Evolutionary conservation across 2,113 vertebrate species (phyloP), one percentile per base, ranked within the genome.

Genomic region (Loxodonta africana): DNA sequence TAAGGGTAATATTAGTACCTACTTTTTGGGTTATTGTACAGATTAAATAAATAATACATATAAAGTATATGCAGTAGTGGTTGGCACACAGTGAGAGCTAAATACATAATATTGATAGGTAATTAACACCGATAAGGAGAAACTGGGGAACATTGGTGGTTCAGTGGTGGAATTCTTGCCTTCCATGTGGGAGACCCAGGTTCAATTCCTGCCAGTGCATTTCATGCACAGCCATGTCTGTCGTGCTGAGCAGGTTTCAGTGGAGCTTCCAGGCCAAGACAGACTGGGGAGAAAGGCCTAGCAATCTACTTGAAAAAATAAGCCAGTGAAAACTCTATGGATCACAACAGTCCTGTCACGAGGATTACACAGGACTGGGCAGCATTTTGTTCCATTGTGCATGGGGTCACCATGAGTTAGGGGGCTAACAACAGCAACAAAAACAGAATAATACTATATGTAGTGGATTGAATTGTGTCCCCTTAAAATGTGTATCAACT

Each of bases 11-110:
- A 33, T 88, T 62, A 81, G 28, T 69, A 85, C 18, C 18, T 46
- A 60, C 8, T 46, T 94, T 25, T 96, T 86, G 18, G 44, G 37
- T 60, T 94, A 88, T 44, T 74, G 88, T 95, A 57, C n/a, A 85
- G 8, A 71, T 51, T 14, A 95, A 86, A 73, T 67, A 87, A 81
- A 46, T 74, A 60, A 78, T 20, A n/a, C 3, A 46, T 37, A 18
- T 11, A 3, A 92, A 76, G 57, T 15, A 81, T 12, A 9, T 41
- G 51, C 4, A 77, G 44, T 73, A 76, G 74, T 94, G 48, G 41
- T 48, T 63, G 44, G 76, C 51, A 74, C 80, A 90, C 41, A 74
- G 3, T 25, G 69, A 80, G 65, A 83, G 11, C 23, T 41, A 95
- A 96, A 74, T 28, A 80, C 53, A n/a, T 83, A 91, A 60, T 65